Evolutionary conservation across 2,113 vertebrate species (phyloP).

Genomic region (Phocoena phocoena): DNA sequence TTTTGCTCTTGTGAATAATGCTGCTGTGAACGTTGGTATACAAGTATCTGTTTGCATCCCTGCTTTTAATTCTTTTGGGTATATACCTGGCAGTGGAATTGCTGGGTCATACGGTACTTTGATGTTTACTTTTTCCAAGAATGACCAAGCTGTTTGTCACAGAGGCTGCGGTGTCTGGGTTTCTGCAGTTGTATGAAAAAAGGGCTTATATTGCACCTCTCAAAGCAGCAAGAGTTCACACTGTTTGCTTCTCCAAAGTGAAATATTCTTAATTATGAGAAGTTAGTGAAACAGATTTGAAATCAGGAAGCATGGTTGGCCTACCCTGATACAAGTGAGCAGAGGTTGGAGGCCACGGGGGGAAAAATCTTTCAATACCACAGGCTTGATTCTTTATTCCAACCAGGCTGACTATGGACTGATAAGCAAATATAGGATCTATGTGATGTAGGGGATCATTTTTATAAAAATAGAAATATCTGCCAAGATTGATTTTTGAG

Average conservation of each 20-base stretch:
- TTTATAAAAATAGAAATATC: background rate
- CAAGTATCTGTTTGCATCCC: background rate
- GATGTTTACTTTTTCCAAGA: background rate
- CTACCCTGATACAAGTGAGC: background rate
- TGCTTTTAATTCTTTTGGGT: background rate
- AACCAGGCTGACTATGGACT: background rate
- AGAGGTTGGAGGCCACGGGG: background rate
- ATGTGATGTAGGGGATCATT: background rate
- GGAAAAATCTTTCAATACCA: background rate
- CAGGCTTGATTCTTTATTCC: background rate
- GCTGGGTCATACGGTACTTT: background rate
- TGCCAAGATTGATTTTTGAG: background rate
- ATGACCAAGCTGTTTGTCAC: background rate
- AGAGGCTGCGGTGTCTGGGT: background rate
- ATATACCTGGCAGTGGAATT: background rate
- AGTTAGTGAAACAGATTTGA: constrained; percentile 4
- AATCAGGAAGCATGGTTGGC: background rate
- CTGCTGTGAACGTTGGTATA: background rate
- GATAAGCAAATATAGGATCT: background rate
- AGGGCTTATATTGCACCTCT: background rate
- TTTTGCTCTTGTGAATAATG: background rate
- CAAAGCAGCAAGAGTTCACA: background rate
- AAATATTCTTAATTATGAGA: constrained; percentile 40
- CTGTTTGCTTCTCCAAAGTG: constrained; percentile 6
- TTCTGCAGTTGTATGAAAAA: background rate